Base-by-base conservation (phyloP, 2,888 invertebrate genomes). In the Netelia virgata region DNA sequence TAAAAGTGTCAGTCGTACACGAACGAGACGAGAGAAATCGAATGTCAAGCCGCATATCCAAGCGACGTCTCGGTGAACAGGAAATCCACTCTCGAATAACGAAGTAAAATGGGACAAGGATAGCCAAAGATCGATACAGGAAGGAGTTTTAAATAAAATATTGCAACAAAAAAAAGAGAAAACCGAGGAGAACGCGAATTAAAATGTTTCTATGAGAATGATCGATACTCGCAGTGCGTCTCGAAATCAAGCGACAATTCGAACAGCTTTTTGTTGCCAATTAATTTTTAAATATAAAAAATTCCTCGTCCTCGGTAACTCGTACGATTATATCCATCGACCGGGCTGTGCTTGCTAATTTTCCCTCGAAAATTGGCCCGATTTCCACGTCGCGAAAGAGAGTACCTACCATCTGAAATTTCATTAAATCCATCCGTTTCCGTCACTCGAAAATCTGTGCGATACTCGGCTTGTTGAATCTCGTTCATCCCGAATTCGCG, bases 1-100 rank as follows among this genome's bases (percentile, higher is more conserved):
- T 57, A 57, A 57, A 57, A 57, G 57, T 57, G 57, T 57, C 57
- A 16, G 18, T 18, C 18, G 16, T 10, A 18, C 16, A 57, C 57
- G 47, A 14, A 23, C 9, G 43, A 43, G 50, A 63, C 16, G 28
- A 16, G 63, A 43, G 53, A 70, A 78, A 70, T 78, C 63, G 41
- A 43, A 59, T 78, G 41, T 55, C 18, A 18, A 50, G 69, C 69
- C 23, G 69, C 53, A 78, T 78, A 41, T 53, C 70, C 50, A 18
- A 70, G 55, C 43, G 70, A 63, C 57, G 36, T 23, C 18, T 23
- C 23, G 50, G 23, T 64, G 41, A 41, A 63, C 63, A 70, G 78
- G 78, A 78, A 70, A 78, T 78, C 41, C 53, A 78, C 63, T 70
- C 43, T 70, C 61, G 53, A 53, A 53, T 59, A 53, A 63, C 63